Evolutionary conservation across 2,888 invertebrate genomes (phyloP), one percentile per base, ranked within the genome.

Genomic region (Caenorhabditis wallacei): DNA sequence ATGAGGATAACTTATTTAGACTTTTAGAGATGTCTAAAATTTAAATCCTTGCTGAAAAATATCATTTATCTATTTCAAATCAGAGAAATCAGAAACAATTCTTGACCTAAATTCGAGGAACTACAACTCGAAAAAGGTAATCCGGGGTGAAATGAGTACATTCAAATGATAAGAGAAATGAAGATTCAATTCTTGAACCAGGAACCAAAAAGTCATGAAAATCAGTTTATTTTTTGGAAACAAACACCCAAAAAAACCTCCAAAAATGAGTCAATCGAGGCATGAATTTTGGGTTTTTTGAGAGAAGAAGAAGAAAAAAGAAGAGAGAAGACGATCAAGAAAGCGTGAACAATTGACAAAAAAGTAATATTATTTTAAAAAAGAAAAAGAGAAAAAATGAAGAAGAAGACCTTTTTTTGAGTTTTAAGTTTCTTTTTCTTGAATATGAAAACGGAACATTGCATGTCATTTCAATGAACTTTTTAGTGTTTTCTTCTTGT

Each of bases 341-440:
- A 75, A 56, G 59, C 76, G 68, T 53, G 76, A 76, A 76, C 68
- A 76, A 76, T 69, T 40, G 76, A 61, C 22, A 54, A 53, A 8
- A 61, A 76, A 59, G 66, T 68, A 75, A 75, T 75, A 66, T 75
- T 64, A 35, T 74, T 64, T n/a, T 53, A 22, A 37, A 35, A 43
- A 26, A 68, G 22, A 24, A 68, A 53, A 35, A 37, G 13, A 35
- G n/a, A 51, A 66, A 30, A 46, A 7, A 53, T n/a, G 22, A 66
- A 24, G 11, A 13, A 51, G 18, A 30, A 30, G 22, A 46, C 40
- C 26, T 1, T 37, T 18, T 69, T 46, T 59, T 48, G 57, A 48
- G 46, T 57, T 69, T 18, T n/a, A 69, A 43, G 16, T 43, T 69
- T 54, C 22, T 1, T 40, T 40, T 61, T 37, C 16, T 20, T 43